Evolutionary conservation across 1,140 invertebrate species (phyloP).

Genomic region (Daktulosphaira vitifoliae): DNA sequence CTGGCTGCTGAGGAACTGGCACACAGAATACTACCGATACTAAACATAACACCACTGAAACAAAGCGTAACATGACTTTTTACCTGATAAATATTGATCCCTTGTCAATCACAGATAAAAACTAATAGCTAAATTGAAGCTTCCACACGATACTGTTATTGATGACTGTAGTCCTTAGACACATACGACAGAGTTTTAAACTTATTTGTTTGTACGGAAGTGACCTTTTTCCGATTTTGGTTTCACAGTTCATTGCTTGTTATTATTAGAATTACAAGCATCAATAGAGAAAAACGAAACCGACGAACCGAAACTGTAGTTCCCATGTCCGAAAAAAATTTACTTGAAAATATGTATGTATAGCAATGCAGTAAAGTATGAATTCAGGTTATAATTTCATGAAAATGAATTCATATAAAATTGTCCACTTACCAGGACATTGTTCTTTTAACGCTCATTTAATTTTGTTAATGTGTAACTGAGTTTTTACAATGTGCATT

Average conservation of each 20-base stretch:
- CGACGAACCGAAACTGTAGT: constrained; percentile 11
- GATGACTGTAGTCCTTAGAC: background rate
- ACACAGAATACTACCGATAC: background rate
- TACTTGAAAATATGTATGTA: background rate
- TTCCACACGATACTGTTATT: no score
- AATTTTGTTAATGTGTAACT: no score
- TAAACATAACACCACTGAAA: background rate
- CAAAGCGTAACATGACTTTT: background rate
- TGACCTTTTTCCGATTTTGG: background rate
- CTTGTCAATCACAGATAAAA: no score
- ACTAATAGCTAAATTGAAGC: no score
- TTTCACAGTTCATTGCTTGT: constrained; percentile 19
- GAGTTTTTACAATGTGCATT: no score
- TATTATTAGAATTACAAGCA: background rate
- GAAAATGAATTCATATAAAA: no score
- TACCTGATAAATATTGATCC: background rate
- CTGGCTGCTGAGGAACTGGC: background rate
- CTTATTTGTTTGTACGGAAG: background rate
- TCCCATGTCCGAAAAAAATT: background rate
- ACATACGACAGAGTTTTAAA: constrained; percentile 10
- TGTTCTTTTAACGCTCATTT: no score
- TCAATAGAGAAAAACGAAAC: constrained; percentile 1
- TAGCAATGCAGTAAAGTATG: background rate
- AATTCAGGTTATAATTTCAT: no score
- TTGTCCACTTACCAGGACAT: no score